A percentile compares a stretch with the other conserved stretches of the same genome.
These are phyloP conservation scores for Nomada ruficornis DNA, from an alignment of 2,888 invertebrate species.

Conservation along the genomic window DNA sequence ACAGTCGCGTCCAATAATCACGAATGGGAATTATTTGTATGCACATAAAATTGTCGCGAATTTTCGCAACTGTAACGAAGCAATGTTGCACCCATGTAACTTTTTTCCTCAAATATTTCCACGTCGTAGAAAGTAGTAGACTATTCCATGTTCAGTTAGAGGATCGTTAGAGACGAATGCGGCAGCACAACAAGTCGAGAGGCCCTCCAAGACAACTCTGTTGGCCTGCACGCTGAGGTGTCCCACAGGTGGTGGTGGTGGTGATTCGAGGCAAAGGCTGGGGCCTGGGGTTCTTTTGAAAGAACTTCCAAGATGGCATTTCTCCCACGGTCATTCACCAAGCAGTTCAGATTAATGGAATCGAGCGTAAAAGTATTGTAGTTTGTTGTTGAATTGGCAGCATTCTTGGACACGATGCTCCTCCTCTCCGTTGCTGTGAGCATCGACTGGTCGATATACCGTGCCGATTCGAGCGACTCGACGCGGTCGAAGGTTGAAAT, in stretches of 20 bases:
- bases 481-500: conserved; percentile 66
- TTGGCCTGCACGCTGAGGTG: conserved; percentile 59
- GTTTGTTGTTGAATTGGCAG: conserved; percentile 51
- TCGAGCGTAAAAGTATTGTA: conserved; percentile 24
- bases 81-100: not conserved
- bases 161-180: conserved; percentile 22
- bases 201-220: conserved; percentile 49
- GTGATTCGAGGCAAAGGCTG: conserved; percentile 8
- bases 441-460: conserved; percentile 78
- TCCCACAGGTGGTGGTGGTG: conserved; percentile 73
- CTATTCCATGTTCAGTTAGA: not conserved
- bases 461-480: conserved; percentile 76
- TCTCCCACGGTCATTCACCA: conserved; percentile 20
- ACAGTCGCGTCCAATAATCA: conserved; percentile 23
- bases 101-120: not conserved
- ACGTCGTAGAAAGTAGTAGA: no score
- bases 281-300: conserved; percentile 18
- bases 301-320: conserved; percentile 27
- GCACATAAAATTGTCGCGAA: no score
- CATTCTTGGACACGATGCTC: conserved; percentile 63
- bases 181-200: conserved; percentile 39
- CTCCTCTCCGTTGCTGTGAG: conserved; percentile 64
- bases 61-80: not conserved
- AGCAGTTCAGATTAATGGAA: not conserved
- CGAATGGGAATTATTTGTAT: not conserved